Base-by-base conservation (phyloP, 2,113 vertebrate species). In the Camelus bactrianus region DNA sequence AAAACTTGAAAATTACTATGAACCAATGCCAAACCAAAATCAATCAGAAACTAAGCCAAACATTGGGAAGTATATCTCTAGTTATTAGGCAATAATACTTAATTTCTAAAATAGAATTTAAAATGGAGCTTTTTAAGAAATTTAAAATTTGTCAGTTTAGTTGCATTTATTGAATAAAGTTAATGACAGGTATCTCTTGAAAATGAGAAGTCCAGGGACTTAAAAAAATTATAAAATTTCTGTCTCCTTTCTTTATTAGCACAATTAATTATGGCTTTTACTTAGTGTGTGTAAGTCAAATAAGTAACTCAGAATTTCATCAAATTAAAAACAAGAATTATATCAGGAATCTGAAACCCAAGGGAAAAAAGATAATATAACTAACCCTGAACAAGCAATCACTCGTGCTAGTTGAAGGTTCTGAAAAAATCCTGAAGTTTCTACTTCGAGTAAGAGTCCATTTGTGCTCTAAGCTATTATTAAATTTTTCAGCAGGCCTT, bases 301-400 rank as follows among this genome's bases (percentile, higher is more conserved):
- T 46, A 92, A 90, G 48, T 4, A 70, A 76, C 35, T 92, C 75
- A 84, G 52, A 46, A 85, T 50, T 52, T 69, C 20, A 92, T 26
- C 42, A 93, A 95, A 93, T 80, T 60, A 90, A 82, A 94, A 91
- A 73, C 42, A 42, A 77, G 30, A 77, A 42, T 80, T 69, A 52
- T 11, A 64, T 54, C 2, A 95, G 82, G 89, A 75, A 94, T 54
- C 13, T 96, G 58, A 91, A 76, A 72, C 11, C 17, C 46, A 80
- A 88, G 60, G 38, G 19, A 13, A 42, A 87, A 91, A 76, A 52
- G 19, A 46, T 8, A 60, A 65, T 30, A 81, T 84, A 52, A 96
- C 99, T 98, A 93, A 99, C 99, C 99, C 99, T 99, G 67, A 99
- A 97, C 85, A 99, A 98, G 72, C 98, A 99, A n/a, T 98, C 98